phyloP scores from a whole-genome alignment of 1,140 invertebrate species.

The Centruroides vittatus region DNA sequence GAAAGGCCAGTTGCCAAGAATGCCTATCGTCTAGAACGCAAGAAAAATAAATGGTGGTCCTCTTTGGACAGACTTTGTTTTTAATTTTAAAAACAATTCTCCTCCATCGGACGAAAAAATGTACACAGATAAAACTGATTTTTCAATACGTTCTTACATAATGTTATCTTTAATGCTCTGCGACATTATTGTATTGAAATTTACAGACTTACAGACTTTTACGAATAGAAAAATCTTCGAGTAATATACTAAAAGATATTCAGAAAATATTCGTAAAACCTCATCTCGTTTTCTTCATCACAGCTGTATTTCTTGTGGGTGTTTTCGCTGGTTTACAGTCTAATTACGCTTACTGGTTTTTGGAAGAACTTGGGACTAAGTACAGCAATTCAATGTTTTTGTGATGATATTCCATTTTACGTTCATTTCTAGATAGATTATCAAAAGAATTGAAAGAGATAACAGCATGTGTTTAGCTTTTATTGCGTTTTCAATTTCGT shows the following conservation, averaged over 20 bases:
- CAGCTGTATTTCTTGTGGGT: constrained; percentile 65
- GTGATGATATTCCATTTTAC: constrained; percentile 81
- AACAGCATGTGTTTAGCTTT: constrained; percentile 62
- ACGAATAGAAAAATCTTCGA: too few relatives aligned
- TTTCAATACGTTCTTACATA: too few relatives aligned
- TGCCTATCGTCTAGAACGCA: too few relatives aligned
- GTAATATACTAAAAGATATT: constrained; percentile 7
- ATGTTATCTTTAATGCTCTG: too few relatives aligned
- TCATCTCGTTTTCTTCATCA: neutral
- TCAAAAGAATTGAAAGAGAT: constrained; percentile 66
- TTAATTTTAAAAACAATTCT: too few relatives aligned
- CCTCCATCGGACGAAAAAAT: too few relatives aligned
- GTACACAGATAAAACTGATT: too few relatives aligned
- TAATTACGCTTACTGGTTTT: constrained; percentile 51
- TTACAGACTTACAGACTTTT: too few relatives aligned
- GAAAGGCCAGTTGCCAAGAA: too few relatives aligned
- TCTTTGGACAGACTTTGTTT: too few relatives aligned
- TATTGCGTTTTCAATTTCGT: constrained; percentile 53
- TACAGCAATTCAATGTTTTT: constrained; percentile 30
- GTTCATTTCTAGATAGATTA: constrained; percentile 62
- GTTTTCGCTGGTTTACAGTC: constrained; percentile 69
- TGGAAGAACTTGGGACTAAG: constrained; percentile 46
- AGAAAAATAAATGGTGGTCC: too few relatives aligned
- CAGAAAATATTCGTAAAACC: neutral
- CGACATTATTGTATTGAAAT: too few relatives aligned